Evolutionary conservation across 1,140 invertebrate genomes (phyloP).

Genomic region (Drosophila sp.): DNA sequence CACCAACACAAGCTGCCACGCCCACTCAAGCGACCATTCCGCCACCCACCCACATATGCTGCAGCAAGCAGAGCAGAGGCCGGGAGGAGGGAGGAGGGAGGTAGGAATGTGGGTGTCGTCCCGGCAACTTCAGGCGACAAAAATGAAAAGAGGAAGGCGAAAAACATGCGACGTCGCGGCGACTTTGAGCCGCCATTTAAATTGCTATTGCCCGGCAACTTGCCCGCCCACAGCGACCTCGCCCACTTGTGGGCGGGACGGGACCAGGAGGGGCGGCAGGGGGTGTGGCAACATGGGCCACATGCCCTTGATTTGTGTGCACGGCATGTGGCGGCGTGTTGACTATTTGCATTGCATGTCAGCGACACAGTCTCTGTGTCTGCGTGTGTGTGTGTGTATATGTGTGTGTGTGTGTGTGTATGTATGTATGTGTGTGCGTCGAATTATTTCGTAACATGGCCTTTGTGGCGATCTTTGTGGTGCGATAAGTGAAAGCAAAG

Average conservation of each 20-base stretch:
- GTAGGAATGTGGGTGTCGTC: not conserved
- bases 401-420: constrained; percentile 18
- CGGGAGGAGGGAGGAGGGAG: no score
- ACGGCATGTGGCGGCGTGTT: constrained; percentile 80
- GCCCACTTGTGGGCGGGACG: constrained; percentile 14
- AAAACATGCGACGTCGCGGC: constrained; percentile 68
- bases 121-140: constrained; percentile 31
- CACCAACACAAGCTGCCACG: constrained; percentile 39
- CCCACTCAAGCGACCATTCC: constrained; percentile 9
- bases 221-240: constrained; percentile 64
- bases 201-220: constrained; percentile 50
- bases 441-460: constrained; percentile 83
- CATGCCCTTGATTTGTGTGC: constrained; percentile 82
- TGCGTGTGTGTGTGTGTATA: constrained; percentile 11
- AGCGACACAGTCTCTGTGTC: constrained; percentile 16
- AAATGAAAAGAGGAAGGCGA: constrained; percentile 5
- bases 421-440: constrained; percentile 51
- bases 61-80: no score
- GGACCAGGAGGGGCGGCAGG: not conserved
- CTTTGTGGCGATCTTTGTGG: constrained; percentile 78
- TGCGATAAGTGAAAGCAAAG: constrained; percentile 62
- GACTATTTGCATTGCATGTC: constrained; percentile 82
- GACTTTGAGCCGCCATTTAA: constrained; percentile 78
- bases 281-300: constrained; percentile 58
- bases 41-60: constrained; percentile 19